phyloP scores from a whole-genome alignment of 2,113 vertebrate species.

The Pholis gunnellus region DNA sequence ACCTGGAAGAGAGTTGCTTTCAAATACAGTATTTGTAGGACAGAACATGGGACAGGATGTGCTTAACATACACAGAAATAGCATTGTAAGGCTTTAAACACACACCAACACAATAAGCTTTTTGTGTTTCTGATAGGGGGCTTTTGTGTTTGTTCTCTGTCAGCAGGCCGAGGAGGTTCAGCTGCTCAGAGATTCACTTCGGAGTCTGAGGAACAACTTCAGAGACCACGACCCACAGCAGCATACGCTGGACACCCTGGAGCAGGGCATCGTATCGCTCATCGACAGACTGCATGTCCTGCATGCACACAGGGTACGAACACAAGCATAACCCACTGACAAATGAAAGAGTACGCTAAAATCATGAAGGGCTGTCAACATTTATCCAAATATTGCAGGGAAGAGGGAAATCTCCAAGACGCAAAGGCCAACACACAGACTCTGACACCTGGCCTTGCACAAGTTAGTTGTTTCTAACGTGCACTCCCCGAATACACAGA shows the following conservation, averaged over 20 bases:
- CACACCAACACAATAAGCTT: not conserved
- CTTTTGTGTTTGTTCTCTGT: slow-evolving; percentile 20
- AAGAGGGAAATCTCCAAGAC: slow-evolving; percentile 87
- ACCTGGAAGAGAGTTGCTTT: not conserved
- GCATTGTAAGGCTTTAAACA: not conserved
- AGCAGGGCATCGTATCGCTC: slow-evolving; percentile 95
- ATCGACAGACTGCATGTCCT: slow-evolving; percentile 90
- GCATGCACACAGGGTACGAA: slow-evolving; percentile 86
- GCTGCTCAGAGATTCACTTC: slow-evolving; percentile 92
- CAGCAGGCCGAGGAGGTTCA: slow-evolving; percentile 91
- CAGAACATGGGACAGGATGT: not conserved
- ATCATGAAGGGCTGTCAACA: not conserved
- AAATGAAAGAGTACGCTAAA: not conserved
- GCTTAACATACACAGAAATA: not conserved
- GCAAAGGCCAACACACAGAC: slow-evolving; percentile 83
- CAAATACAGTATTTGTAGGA: not conserved
- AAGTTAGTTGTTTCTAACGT: slow-evolving; percentile 83
- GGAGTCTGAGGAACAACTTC: slow-evolving; percentile 95
- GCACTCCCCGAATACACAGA: not conserved
- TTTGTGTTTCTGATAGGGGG: not conserved
- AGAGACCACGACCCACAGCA: slow-evolving; percentile 95
- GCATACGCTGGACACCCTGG: slow-evolving; percentile 97
- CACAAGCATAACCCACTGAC: not conserved
- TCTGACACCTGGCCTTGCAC: slow-evolving; percentile 89
- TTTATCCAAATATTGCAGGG: slow-evolving; percentile 75